Percentiles rank a stretch among this genome's conserved stretches.
phyloP scores from a whole-genome alignment of 2,797 vertebrate species.

The Trachurus trachurus region DNA sequence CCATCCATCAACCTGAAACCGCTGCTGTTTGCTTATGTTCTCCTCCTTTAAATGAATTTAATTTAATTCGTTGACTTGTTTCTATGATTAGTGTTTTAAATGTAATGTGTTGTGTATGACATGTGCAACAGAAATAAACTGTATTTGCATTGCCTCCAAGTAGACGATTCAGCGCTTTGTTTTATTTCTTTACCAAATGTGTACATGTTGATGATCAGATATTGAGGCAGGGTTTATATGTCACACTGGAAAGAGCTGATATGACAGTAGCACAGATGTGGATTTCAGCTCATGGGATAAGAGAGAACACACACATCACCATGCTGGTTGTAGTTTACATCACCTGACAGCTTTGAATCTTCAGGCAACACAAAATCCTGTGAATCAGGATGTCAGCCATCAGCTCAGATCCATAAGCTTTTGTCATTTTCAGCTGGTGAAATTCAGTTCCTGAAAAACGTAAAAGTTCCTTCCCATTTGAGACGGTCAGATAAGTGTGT shows the following conservation, averaged over 20 bases:
- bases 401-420: constrained; percentile 14
- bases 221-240: background rate
- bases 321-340: background rate
- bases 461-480: constrained; percentile 43
- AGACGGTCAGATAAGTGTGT: constrained; percentile 45
- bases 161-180: constrained; percentile 16
- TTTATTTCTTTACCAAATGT: constrained; percentile 17
- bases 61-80: background rate
- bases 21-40: background rate
- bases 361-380: background rate
- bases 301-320: background rate
- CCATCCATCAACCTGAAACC: background rate
- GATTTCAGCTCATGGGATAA: background rate
- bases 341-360: background rate
- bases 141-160: constrained; percentile 7
- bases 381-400: too few species aligned
- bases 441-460: constrained; percentile 46
- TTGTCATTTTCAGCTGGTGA: constrained; percentile 30
- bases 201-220: background rate
- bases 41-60: background rate
- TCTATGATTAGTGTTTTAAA: background rate
- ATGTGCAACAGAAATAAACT: constrained; percentile 10
- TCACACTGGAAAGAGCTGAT: background rate
- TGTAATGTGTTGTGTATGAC: constrained; percentile 4
- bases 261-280: background rate